Percentiles rank a stretch among this genome's conserved stretches.
Evolutionary conservation across 2,888 invertebrate genomes (phyloP).

Genomic region (Polietes domitor): DNA sequence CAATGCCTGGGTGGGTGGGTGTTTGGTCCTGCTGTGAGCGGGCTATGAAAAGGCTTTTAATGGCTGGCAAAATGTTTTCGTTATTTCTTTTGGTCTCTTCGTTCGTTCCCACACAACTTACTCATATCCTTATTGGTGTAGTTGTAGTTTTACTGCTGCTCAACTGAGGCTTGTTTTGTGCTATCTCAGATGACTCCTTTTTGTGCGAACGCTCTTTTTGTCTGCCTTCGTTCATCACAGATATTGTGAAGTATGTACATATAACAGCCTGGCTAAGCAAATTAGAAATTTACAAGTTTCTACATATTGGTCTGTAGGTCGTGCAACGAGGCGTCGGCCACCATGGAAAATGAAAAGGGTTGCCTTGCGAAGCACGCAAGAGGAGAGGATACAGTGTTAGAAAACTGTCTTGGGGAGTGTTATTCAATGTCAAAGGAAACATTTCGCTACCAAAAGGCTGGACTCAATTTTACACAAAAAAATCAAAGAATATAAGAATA

Average conservation of each 20-base stretch:
- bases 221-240: constrained; percentile 43
- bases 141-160: not conserved
- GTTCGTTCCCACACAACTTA: not conserved
- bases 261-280: constrained; percentile 58
- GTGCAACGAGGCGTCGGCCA: not conserved
- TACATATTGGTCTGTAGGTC: constrained; percentile 25
- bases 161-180: constrained; percentile 26
- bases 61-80: constrained; percentile 10
- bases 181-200: not conserved
- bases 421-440: too few species aligned
- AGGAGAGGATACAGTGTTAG: too few species aligned
- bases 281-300: constrained; percentile 61
- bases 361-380: too few species aligned
- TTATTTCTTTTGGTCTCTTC: too few species aligned
- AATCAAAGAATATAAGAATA: too few species aligned
- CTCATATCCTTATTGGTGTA: not conserved
- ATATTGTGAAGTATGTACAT: not conserved
- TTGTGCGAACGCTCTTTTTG: not conserved
- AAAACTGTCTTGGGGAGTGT: too few species aligned
- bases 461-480: too few species aligned
- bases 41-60: constrained; percentile 31
- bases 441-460: too few species aligned
- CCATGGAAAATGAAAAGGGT: not conserved
- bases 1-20: too few species aligned
- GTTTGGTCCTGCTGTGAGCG: not conserved